Evolutionary conservation across 1,140 invertebrate species (phyloP).

Genomic region (Gonioctena quinquepunctata): DNA sequence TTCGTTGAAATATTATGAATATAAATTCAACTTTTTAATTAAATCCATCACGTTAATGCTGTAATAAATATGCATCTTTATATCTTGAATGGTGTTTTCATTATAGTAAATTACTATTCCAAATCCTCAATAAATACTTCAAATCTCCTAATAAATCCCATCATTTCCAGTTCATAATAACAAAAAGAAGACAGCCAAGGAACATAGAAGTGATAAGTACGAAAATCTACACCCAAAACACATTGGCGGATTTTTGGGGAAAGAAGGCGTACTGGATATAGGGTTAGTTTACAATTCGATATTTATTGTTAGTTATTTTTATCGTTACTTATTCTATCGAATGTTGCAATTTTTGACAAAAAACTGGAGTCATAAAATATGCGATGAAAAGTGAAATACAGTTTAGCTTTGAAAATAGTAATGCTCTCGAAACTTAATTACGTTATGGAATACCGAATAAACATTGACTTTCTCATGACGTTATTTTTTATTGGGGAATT

Average conservation of each 20-base stretch:
- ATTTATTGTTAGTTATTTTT: too few relatives aligned
- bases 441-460: too few relatives aligned
- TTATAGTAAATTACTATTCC: conserved; percentile 42
- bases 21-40: conserved; percentile 29
- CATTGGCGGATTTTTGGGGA: background rate
- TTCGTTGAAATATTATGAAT: conserved; percentile 27
- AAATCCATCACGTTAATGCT: conserved; percentile 27
- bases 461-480: too few relatives aligned
- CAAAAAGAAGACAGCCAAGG: conserved; percentile 28
- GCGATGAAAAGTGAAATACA: too few relatives aligned
- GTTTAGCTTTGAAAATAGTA: too few relatives aligned
- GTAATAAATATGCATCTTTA: conserved; percentile 39
- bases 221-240: background rate
- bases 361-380: too few relatives aligned
- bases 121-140: conserved; percentile 43
- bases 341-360: too few relatives aligned
- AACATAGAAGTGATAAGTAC: too few relatives aligned
- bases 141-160: conserved; percentile 38
- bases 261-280: background rate
- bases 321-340: too few relatives aligned
- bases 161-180: conserved; percentile 25
- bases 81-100: conserved; percentile 34
- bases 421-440: too few relatives aligned
- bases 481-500: too few relatives aligned
- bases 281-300: too few relatives aligned